Percentiles rank a stretch among this genome's conserved stretches.
These are phyloP conservation scores for Cardinalis cardinalis DNA, from an alignment of 2,113 vertebrate genomes.

Conservation along the genomic window DNA sequence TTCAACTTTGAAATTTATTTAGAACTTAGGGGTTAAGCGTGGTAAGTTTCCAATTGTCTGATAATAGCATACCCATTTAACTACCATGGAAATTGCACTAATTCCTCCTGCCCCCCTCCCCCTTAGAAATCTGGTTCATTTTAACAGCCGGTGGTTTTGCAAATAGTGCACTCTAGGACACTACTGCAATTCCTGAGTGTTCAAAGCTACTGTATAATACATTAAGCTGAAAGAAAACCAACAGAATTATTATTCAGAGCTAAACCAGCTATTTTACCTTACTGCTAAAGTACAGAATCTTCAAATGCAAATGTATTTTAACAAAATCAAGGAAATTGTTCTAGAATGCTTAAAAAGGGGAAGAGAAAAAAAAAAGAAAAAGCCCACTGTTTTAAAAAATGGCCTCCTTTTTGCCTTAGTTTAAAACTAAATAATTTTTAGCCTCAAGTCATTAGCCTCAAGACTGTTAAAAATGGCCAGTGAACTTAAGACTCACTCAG, in stretches of 20 bases:
- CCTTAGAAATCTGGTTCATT: constrained; percentile 24
- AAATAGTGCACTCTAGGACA: constrained; percentile 7
- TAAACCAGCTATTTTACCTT: neutral
- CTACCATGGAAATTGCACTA: constrained; percentile 31
- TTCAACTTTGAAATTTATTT: constrained; percentile 60
- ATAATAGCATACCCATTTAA: constrained; percentile 32
- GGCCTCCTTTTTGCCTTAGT: neutral
- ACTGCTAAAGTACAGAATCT: neutral
- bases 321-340: neutral
- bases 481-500: neutral
- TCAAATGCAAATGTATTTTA: neutral
- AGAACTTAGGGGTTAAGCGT: constrained; percentile 33
- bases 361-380: neutral
- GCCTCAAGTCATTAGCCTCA: neutral
- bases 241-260: neutral
- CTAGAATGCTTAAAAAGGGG: neutral
- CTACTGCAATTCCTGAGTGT: constrained; percentile 51
- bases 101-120: neutral
- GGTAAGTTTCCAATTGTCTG: constrained; percentile 43
- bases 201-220: constrained; percentile 37
- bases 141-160: constrained; percentile 42
- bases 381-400: neutral
- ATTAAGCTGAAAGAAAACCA: constrained; percentile 15
- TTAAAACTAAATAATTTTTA: neutral
- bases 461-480: neutral